Percentiles rank a stretch among this genome's conserved stretches.
Conservation (phyloP, 1,140 invertebrate species). For the Drosophila suzukii region DNA sequence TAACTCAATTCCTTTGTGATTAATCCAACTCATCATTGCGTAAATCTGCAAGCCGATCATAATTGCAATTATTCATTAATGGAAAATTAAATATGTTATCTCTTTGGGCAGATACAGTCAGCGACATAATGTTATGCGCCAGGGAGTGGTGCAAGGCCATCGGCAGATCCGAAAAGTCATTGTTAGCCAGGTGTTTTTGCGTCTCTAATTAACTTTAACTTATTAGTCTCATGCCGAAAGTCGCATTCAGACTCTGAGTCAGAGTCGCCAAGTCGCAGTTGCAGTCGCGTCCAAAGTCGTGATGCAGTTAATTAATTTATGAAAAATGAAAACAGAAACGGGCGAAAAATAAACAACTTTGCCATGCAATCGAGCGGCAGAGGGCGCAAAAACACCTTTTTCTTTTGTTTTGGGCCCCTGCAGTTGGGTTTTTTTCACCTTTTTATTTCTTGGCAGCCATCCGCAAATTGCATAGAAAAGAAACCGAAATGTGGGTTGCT, state of each 20-base stretch:
- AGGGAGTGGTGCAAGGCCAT: constrained; percentile 48
- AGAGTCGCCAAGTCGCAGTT: constrained; percentile 23
- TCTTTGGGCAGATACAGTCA: constrained; percentile 2
- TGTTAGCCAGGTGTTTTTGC: constrained; percentile 32
- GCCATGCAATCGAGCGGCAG: constrained; percentile 51
- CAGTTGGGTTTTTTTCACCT: constrained; percentile 17
- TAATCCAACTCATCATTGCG: neutral
- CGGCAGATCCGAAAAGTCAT: constrained; percentile 26
- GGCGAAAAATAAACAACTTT: constrained; percentile 36
- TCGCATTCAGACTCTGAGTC: constrained; percentile 35
- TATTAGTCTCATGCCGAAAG: constrained; percentile 63
- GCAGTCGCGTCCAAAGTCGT: constrained; percentile 62
- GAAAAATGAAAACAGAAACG: constrained; percentile 65
- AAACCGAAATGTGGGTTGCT: constrained; percentile 72
- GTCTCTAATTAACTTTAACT: constrained; percentile 65
- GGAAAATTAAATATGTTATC: neutral
- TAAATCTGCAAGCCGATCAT: constrained; percentile 8
- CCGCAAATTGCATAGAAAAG: constrained; percentile 74
- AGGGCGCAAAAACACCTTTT: constrained; percentile 56
- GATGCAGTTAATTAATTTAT: constrained; percentile 80
- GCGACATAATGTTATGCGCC: neutral
- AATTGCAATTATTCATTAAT: constrained; percentile 24
- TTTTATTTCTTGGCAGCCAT: constrained; percentile 65
- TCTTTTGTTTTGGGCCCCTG: constrained; percentile 18
- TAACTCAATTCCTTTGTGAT: neutral